Conservation (phyloP, 2,888 invertebrate species). For the Lordiphosa fenestrarum region DNA sequence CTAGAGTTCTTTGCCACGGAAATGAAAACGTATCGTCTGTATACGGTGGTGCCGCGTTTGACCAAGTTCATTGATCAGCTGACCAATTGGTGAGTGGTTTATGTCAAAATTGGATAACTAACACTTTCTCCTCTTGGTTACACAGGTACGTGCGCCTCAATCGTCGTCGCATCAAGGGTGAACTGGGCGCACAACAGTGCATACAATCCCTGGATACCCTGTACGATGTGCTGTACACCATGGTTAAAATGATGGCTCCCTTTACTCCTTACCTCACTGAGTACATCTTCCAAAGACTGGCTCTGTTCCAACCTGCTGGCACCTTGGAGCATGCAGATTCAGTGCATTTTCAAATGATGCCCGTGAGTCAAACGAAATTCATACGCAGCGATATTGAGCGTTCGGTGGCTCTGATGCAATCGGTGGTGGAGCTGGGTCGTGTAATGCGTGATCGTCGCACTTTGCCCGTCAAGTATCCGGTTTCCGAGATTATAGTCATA, state of each 20-base stretch:
- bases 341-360: constrained; percentile 95
- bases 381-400: constrained; percentile 93
- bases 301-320: constrained; percentile 82
- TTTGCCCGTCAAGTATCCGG: constrained; percentile 96
- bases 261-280: constrained; percentile 98
- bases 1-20: constrained; percentile 93
- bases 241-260: constrained; percentile 97
- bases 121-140: no score
- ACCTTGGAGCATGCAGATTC: constrained; percentile 83
- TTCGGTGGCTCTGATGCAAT: constrained; percentile 95
- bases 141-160: constrained; percentile 94
- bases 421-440: constrained; percentile 95
- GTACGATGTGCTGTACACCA: constrained; percentile 91
- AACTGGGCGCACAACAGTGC: constrained; percentile 90
- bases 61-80: constrained; percentile 98
- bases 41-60: constrained; percentile 95
- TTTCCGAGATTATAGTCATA: constrained; percentile 97
- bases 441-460: constrained; percentile 95
- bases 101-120: neutral
- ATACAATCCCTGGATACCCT: constrained; percentile 92
- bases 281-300: constrained; percentile 94
- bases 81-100: constrained; percentile 89
- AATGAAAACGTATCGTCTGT: constrained; percentile 96
- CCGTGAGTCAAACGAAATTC: constrained; percentile 85
- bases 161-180: constrained; percentile 95